Evolutionary conservation across 2,797 vertebrate genomes (phyloP), one percentile per base, ranked within the genome.

Genomic region (Chaetodon trifasciatus): DNA sequence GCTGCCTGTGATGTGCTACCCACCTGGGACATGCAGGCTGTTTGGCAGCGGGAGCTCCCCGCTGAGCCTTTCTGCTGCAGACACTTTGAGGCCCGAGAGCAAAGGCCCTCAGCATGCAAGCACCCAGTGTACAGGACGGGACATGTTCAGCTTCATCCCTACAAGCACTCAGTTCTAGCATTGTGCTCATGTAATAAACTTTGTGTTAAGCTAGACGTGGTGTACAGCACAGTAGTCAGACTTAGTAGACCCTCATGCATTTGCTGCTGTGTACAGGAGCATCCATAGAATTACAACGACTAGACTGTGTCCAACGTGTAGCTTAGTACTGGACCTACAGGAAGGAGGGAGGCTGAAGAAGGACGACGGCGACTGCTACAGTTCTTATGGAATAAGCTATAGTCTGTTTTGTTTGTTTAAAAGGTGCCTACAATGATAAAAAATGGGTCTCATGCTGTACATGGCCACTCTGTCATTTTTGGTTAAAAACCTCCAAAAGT

Each of bases 371-470:
- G 57, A 62, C 68, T 62, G 52, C 37, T 65, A 72, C 60, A 23
- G 65, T 82, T 78, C 72, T 66, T 49, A 83, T 6, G 74, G 64
- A 87, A 92, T 92, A 89, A 91, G 87, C 90, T 92, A 82, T 57
- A 52, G 71, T 76, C 53, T 40, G 17, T 79, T 79, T 74, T 66
- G 56, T 78, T 87, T 74, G 80, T 84, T 74, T 61, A 69, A 73
- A 84, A 68, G 83, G 89, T 93, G 90, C 91, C 93, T 91, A 76
- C 58, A 37, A 37, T 0, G 67, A 83, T 70, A 16, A 44, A 16
- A 44, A 79, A 65, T 70, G 81, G 79, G 71, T 80, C 79, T 85
- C 70, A 74, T 61, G 65, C 70, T 53, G 72, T 24, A 74, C 49
- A 47, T 37, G 60, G 24, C 69, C 63, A 3, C 47, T 11, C 50